phyloP scores from a whole-genome alignment of 2,888 invertebrate species.

The Yponomeuta cagnagella region DNA sequence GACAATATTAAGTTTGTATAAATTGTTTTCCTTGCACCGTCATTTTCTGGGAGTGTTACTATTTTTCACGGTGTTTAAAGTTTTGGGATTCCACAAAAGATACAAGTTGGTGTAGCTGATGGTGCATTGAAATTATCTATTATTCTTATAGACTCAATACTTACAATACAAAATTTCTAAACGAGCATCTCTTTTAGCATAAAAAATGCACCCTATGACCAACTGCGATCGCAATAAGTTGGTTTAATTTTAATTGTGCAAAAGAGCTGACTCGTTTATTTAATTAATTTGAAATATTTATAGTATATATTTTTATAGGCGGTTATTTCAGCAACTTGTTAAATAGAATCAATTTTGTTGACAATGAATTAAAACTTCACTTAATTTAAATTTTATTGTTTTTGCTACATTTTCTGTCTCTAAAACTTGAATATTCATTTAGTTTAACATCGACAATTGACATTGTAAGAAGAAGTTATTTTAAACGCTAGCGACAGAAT shows the following conservation, averaged over 20 bases:
- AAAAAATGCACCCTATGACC: neutral
- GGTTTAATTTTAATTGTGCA: neutral
- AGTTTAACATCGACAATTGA: constrained; percentile 14
- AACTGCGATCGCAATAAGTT: neutral
- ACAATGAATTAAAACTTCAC: constrained; percentile 19
- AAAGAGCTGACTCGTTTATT: neutral
- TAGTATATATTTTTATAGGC: constrained; percentile 68
- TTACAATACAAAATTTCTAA: constrained; percentile 35
- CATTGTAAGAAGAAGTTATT: neutral
- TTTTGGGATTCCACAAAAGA: neutral
- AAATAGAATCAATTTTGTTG: constrained; percentile 67
- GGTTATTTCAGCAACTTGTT: constrained; percentile 66
- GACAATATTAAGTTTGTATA: constrained; percentile 63
- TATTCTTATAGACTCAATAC: constrained; percentile 20
- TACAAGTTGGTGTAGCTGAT: constrained; percentile 22
- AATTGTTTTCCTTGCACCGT: constrained; percentile 54
- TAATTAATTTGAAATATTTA: constrained; percentile 22
- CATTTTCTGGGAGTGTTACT: constrained; percentile 34
- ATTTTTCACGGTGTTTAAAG: constrained; percentile 29
- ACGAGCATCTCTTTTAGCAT: constrained; percentile 22
- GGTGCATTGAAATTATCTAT: constrained; percentile 61
- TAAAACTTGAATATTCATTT: constrained; percentile 17
- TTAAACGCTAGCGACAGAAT: constrained; percentile 44
- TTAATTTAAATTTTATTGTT: constrained; percentile 2
- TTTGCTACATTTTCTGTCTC: constrained; percentile 11